phyloP scores from a whole-genome alignment of 2,888 invertebrate species.

The Hydrotaea cyrtoneurina region DNA sequence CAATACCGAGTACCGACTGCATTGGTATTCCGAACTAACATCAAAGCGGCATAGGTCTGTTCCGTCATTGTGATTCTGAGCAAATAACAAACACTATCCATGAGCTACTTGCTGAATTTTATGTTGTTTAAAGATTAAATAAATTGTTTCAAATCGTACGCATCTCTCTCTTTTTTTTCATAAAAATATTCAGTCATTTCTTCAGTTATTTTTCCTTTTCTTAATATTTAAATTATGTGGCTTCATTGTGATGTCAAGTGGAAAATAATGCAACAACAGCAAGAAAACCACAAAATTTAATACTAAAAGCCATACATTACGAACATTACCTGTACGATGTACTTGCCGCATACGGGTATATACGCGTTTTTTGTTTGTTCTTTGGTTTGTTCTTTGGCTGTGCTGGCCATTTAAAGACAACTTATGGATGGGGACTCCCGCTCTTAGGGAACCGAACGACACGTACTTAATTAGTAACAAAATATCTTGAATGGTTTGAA shows the following conservation, averaged over 20 bases:
- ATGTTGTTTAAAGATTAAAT: too few species aligned
- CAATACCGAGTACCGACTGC: too few species aligned
- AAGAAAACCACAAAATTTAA: slow-evolving; percentile 65
- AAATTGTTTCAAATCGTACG: too few species aligned
- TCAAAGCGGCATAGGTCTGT: too few species aligned
- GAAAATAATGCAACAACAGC: slow-evolving; percentile 69
- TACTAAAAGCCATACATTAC: slow-evolving; percentile 65
- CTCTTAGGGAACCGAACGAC: slow-evolving; percentile 36
- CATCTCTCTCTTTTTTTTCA: too few species aligned
- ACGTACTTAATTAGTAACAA: slow-evolving; percentile 67
- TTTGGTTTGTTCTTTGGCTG: neutral
- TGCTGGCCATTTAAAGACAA: slow-evolving; percentile 57
- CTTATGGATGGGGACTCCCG: slow-evolving; percentile 32
- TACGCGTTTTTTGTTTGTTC: neutral
- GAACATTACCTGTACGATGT: neutral
- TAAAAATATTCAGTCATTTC: too few species aligned
- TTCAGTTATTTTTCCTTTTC: too few species aligned
- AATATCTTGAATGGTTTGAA: slow-evolving; percentile 59
- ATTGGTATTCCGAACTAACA: too few species aligned
- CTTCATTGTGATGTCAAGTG: slow-evolving; percentile 74
- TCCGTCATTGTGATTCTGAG: too few species aligned
- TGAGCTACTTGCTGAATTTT: too few species aligned
- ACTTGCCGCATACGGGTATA: neutral
- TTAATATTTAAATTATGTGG: slow-evolving; percentile 60
- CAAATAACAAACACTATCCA: too few species aligned